Percentiles rank a stretch among this genome's conserved stretches.
Evolutionary conservation across 2,113 vertebrate genomes (phyloP).

Genomic region (Sialia sialis): DNA sequence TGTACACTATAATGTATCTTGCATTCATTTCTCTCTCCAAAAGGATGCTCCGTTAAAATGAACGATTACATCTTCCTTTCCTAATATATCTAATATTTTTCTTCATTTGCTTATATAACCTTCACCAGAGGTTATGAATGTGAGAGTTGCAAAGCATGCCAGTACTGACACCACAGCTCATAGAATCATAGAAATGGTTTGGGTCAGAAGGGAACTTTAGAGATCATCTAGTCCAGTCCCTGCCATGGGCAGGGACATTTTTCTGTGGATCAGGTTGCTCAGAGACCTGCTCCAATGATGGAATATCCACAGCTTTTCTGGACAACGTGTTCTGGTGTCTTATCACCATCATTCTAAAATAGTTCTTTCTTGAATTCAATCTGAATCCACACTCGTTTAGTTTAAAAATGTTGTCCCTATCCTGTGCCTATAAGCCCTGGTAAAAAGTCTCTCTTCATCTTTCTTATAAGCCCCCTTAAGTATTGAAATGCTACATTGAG

Average conservation of each 20-base stretch:
- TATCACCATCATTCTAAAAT: not conserved
- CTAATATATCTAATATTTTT: not conserved
- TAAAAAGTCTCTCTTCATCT: not conserved
- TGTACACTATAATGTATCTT: not conserved
- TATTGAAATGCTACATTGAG: not conserved
- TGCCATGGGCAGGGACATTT: not conserved
- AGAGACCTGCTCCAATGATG: not conserved
- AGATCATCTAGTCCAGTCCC: not conserved
- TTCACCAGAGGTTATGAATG: not conserved
- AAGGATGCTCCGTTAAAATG: not conserved
- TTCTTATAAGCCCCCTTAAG: not conserved
- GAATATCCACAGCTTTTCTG: not conserved
- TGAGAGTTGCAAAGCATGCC: not conserved
- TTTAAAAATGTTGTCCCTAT: not conserved
- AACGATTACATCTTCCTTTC: not conserved
- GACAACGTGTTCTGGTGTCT: not conserved
- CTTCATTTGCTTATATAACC: not conserved
- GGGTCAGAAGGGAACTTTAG: not conserved
- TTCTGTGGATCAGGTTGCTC: slow-evolving; percentile 23
- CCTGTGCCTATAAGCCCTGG: not conserved
- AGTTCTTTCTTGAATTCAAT: not conserved
- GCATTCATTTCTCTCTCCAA: not conserved
- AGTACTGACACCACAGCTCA: not conserved
- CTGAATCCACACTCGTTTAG: not conserved
- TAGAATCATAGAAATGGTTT: not conserved